These are phyloP conservation scores for Hypotaenidia philippensis DNA, from an alignment of 2,797 vertebrate genomes.

Conservation along the genomic window DNA sequence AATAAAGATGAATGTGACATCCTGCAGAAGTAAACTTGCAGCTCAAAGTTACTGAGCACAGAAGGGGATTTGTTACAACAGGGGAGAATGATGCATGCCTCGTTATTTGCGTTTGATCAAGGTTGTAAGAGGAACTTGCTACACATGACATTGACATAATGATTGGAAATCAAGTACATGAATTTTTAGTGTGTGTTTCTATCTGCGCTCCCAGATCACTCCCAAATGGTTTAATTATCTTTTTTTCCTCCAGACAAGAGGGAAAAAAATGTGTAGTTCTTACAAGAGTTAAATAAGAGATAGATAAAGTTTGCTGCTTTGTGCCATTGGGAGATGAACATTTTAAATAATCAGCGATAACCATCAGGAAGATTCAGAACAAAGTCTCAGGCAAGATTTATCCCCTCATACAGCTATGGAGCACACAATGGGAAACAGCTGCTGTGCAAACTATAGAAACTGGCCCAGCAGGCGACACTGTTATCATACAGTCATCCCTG, in stretches of 20 bases:
- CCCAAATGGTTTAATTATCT: constrained; percentile 40
- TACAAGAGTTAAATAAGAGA: background rate
- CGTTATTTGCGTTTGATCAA: constrained; percentile 33
- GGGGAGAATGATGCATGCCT: background rate
- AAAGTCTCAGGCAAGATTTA: background rate
- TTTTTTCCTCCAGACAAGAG: background rate
- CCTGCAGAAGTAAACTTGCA: constrained; percentile 45
- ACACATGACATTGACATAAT: background rate
- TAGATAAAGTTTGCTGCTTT: background rate
- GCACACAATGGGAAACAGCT: rapidly evolving
- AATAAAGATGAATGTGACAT: constrained; percentile 63
- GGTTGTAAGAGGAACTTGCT: background rate
- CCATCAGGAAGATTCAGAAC: background rate
- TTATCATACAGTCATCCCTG: background rate
- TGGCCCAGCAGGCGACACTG: rapidly evolving
- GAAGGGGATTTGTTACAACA: constrained; percentile 12
- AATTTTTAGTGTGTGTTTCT: constrained; percentile 25
- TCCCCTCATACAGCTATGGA: background rate
- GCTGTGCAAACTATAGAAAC: background rate
- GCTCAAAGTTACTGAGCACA: constrained; percentile 45
- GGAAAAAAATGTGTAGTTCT: background rate
- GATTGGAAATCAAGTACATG: background rate
- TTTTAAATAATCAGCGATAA: background rate
- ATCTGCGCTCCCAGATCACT: background rate
- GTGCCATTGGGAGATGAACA: background rate